phyloP scores from a whole-genome alignment of 2,888 invertebrate species.

The Hyposoter dolosus region DNA sequence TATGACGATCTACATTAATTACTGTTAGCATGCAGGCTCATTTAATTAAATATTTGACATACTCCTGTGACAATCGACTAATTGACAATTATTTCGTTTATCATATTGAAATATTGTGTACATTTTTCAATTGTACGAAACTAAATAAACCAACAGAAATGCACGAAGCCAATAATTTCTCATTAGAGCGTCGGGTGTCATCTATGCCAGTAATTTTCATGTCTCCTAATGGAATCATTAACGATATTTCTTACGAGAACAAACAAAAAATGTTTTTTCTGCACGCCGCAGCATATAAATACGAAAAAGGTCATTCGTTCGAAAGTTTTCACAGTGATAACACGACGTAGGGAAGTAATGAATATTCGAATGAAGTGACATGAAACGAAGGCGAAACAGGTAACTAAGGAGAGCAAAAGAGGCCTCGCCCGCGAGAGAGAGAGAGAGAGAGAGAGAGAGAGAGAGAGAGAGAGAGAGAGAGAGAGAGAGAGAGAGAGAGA shows the following conservation, averaged over 20 bases:
- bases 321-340: neutral
- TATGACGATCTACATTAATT: conserved; percentile 26
- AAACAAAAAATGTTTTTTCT: neutral
- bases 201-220: neutral
- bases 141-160: neutral
- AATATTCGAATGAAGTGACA: neutral
- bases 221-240: neutral
- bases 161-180: neutral
- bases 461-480: conserved; percentile 9
- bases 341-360: neutral
- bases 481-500: conserved; percentile 17
- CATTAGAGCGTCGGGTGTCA: neutral
- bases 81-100: neutral
- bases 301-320: neutral
- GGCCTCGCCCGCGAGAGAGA: no score
- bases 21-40: neutral
- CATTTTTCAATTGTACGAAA: neutral
- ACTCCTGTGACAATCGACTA: neutral
- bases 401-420: neutral
- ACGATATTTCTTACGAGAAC: neutral
- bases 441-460: conserved; percentile 16
- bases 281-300: neutral
- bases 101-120: neutral
- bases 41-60: neutral
- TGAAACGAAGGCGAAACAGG: neutral